phyloP scores from a whole-genome alignment of 2,888 invertebrate genomes.

The Dasypogon diadema region DNA sequence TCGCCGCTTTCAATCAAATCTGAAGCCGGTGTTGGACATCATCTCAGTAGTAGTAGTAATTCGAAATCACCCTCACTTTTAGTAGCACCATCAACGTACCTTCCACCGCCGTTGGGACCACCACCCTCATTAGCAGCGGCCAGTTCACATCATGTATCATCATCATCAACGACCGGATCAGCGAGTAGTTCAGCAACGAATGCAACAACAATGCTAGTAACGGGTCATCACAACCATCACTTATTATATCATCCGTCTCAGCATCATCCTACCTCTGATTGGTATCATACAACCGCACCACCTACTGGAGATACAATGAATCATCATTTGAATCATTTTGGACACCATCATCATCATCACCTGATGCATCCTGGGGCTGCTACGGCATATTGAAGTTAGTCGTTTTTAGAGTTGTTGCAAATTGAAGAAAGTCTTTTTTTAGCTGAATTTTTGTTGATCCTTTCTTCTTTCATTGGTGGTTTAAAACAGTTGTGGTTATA shows the following conservation, averaged over 20 bases:
- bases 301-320: constrained; percentile 67
- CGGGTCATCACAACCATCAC: constrained; percentile 67
- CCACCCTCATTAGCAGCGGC: constrained; percentile 60
- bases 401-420: constrained; percentile 12
- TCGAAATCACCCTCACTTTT: constrained; percentile 56
- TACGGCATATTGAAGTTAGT: constrained; percentile 77
- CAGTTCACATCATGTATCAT: constrained; percentile 59
- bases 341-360: constrained; percentile 76
- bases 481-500: too few species aligned
- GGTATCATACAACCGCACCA: constrained; percentile 68
- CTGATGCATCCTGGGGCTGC: constrained; percentile 79
- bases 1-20: constrained; percentile 68
- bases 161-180: constrained; percentile 59
- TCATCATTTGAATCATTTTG: constrained; percentile 69
- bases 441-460: background rate
- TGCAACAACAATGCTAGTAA: constrained; percentile 63
- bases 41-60: constrained; percentile 56
- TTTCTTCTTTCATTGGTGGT: background rate
- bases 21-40: constrained; percentile 59
- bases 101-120: constrained; percentile 66
- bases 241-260: constrained; percentile 66
- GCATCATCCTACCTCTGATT: constrained; percentile 65
- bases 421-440: background rate
- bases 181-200: constrained; percentile 61
- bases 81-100: constrained; percentile 64